Conservation (phyloP, 2,888 invertebrate species). For the Trichacis sp. region DNA sequence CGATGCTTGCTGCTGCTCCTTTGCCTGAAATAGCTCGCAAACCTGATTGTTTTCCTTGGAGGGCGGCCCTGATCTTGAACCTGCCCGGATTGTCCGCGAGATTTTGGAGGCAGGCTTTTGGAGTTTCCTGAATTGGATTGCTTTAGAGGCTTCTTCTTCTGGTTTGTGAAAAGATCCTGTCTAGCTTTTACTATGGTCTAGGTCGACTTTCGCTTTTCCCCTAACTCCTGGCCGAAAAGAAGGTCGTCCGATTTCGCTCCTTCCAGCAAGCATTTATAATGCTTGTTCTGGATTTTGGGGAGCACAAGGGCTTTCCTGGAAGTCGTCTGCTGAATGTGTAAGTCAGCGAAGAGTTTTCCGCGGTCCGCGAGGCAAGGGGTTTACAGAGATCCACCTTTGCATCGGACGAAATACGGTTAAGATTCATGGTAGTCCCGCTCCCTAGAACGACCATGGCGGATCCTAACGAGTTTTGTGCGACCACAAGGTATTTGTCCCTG, state of each 20-base stretch:
- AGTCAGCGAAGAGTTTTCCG: conserved; percentile 9
- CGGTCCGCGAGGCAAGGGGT: conserved; percentile 8
- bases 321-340: conserved; percentile 15
- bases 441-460: conserved; percentile 23
- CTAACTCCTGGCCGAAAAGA: conserved; percentile 22
- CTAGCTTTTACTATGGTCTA: conserved; percentile 21
- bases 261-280: conserved; percentile 17
- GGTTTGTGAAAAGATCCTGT: conserved; percentile 4
- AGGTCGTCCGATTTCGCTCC: conserved; percentile 15
- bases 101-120: conserved; percentile 14
- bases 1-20: neutral
- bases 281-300: conserved; percentile 16
- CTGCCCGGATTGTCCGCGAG: conserved; percentile 14
- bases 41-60: neutral
- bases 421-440: neutral
- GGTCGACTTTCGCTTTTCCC: conserved; percentile 16
- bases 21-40: too few relatives aligned
- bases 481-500: conserved; percentile 27
- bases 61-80: conserved; percentile 8
- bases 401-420: conserved; percentile 7
- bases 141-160: neutral
- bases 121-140: conserved; percentile 22
- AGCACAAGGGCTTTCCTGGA: conserved; percentile 24
- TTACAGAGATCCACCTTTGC: conserved; percentile 3
- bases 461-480: conserved; percentile 14